These are phyloP conservation scores for Drosophila lutescens DNA, from an alignment of 2,888 invertebrate species.

Conservation along the genomic window DNA sequence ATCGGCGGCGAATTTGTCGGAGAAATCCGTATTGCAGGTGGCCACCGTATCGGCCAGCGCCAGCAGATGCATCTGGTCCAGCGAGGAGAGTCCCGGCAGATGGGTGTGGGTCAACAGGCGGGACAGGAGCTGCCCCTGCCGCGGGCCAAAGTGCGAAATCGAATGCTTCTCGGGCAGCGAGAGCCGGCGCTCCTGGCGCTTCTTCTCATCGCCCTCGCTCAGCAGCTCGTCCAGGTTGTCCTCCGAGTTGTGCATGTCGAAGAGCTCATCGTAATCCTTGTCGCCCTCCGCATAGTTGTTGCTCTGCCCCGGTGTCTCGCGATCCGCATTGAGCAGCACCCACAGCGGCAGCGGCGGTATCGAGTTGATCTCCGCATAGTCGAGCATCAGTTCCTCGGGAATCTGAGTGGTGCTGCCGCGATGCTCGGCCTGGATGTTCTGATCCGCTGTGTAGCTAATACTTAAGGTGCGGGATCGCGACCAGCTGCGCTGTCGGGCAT, in stretches of 20 bases:
- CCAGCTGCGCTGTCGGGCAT: constrained; percentile 89
- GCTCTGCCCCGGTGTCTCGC: constrained; percentile 87
- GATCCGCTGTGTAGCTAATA: constrained; percentile 92
- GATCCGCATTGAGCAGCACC: constrained; percentile 97
- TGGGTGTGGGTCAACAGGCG: constrained; percentile 97
- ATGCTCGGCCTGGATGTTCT: constrained; percentile 91
- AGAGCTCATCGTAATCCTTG: constrained; percentile 94
- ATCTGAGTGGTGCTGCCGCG: constrained; percentile 91
- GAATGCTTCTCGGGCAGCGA: constrained; percentile 90
- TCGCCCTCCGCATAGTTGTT: constrained; percentile 66
- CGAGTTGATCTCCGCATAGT: constrained; percentile 98
- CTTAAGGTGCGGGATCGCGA: constrained; percentile 95
- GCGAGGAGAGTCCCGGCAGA: constrained; percentile 95
- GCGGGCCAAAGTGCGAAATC: constrained; percentile 93
- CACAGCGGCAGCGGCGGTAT: constrained; percentile 98
- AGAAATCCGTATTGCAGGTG: constrained; percentile 94
- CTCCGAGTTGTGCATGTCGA: constrained; percentile 92
- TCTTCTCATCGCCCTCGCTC: constrained; percentile 88
- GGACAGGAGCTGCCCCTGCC: constrained; percentile 93
- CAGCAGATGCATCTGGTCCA: constrained; percentile 99
- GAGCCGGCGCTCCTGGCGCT: constrained; percentile 87
- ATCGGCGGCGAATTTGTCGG: constrained; percentile 91
- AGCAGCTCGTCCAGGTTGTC: constrained; percentile 92
- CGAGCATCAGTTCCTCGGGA: constrained; percentile 94
- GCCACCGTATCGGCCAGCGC: constrained; percentile 99